These are phyloP conservation scores for Abrostola tripartita DNA, from an alignment of 2,888 invertebrate species.

Conservation along the genomic window DNA sequence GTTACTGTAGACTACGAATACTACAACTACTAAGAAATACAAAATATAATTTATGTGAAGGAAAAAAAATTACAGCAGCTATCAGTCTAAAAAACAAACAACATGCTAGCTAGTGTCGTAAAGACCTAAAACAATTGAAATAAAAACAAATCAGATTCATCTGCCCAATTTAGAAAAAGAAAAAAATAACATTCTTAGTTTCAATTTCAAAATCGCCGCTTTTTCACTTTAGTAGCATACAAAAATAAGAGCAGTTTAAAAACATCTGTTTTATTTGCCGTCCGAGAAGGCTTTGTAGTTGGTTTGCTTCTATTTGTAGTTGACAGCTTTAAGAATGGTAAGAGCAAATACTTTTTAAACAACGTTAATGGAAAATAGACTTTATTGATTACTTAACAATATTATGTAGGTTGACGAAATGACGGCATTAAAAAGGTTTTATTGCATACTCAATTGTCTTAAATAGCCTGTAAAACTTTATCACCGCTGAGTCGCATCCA, in stretches of 20 bases:
- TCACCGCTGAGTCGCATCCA: not conserved
- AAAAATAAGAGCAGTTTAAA: not conserved
- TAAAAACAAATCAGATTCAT: too few relatives aligned
- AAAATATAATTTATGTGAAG: too few relatives aligned
- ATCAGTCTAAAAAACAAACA: too few relatives aligned
- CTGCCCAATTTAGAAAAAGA: too few relatives aligned
- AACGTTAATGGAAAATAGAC: not conserved
- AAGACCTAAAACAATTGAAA: too few relatives aligned
- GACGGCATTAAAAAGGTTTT: not conserved
- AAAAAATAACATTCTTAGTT: too few relatives aligned
- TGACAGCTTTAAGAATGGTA: not conserved
- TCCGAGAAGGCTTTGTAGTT: not conserved
- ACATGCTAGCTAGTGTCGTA: too few relatives aligned
- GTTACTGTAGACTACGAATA: too few relatives aligned
- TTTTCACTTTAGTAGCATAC: too few relatives aligned
- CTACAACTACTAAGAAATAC: too few relatives aligned
- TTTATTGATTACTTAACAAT: not conserved
- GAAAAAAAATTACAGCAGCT: too few relatives aligned
- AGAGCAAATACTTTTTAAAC: not conserved
- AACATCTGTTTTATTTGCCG: conserved; percentile 10
- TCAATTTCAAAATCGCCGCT: too few relatives aligned
- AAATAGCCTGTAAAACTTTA: not conserved
- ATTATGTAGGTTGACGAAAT: conserved; percentile 1
- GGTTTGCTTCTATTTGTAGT: conserved; percentile 6
- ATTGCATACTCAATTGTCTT: conserved; percentile 20